phyloP scores from a whole-genome alignment of 2,797 vertebrate genomes.

The Pygocentrus nattereri region DNA sequence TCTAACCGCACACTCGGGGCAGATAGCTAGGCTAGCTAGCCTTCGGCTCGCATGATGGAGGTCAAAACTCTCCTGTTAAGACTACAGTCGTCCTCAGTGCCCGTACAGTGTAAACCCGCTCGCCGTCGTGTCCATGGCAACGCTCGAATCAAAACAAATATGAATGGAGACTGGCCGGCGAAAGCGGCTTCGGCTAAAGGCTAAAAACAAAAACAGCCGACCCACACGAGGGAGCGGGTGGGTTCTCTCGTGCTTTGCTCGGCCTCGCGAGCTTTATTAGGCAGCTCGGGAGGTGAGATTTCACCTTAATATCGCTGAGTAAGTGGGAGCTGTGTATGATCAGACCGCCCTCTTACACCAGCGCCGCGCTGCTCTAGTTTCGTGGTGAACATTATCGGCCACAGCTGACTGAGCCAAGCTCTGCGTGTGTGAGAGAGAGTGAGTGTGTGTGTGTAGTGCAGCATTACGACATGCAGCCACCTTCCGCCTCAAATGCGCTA shows the following conservation, averaged over 20 bases:
- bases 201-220: not conserved
- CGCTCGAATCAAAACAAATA: not conserved
- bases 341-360: conserved; percentile 44
- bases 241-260: not conserved
- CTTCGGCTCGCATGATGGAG: conserved; percentile 12
- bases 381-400: conserved; percentile 7
- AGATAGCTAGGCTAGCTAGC: conserved; percentile 35
- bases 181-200: not conserved
- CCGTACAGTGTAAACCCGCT: not conserved
- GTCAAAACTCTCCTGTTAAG: not conserved
- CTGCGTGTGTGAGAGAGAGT: conserved; percentile 15
- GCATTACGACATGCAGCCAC: conserved; percentile 48
- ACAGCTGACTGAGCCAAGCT: conserved; percentile 44
- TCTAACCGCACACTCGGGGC: conserved; percentile 26
- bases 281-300: conserved; percentile 7
- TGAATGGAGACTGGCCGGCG: not conserved
- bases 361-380: conserved; percentile 41
- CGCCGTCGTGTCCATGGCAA: not conserved
- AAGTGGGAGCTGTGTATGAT: conserved; percentile 21
- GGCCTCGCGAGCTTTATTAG: too few species aligned
- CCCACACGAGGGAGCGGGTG: not conserved
- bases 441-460: conserved; percentile 40
- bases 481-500: conserved; percentile 42
- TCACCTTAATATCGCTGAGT: conserved; percentile 36
- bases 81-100: not conserved